Conservation (phyloP, 2,888 invertebrate genomes). For the Eustalomyia histrio region DNA sequence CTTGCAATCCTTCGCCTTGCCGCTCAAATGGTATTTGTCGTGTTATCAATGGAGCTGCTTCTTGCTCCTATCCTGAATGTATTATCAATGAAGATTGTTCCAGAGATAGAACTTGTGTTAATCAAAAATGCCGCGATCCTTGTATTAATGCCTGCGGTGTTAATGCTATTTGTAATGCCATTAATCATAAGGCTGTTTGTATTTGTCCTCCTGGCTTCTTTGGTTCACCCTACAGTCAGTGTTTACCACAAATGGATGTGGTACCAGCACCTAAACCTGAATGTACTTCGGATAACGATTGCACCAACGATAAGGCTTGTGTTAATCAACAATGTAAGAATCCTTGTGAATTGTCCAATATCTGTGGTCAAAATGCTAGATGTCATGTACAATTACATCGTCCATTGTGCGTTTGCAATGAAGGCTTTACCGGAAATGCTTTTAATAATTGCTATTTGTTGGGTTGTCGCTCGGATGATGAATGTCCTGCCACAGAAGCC, state of each 20-base stretch:
- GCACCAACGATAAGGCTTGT: slow-evolving; percentile 91
- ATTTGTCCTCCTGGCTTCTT: slow-evolving; percentile 89
- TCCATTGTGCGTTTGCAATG: slow-evolving; percentile 89
- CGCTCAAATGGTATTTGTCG: slow-evolving; percentile 90
- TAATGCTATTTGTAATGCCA: slow-evolving; percentile 88
- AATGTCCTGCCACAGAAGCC: slow-evolving; percentile 89
- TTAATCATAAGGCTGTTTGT: slow-evolving; percentile 91
- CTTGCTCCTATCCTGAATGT: slow-evolving; percentile 92
- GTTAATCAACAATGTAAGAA: slow-evolving; percentile 86
- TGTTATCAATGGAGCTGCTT: slow-evolving; percentile 84
- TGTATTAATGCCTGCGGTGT: slow-evolving; percentile 90
- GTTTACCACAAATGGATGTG: slow-evolving; percentile 81
- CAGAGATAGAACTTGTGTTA: slow-evolving; percentile 88
- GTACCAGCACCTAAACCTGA: slow-evolving; percentile 84
- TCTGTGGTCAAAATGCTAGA: slow-evolving; percentile 89
- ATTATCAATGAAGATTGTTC: slow-evolving; percentile 93
- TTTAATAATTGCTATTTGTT: slow-evolving; percentile 88
- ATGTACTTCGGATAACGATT: slow-evolving; percentile 88
- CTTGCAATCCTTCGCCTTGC: slow-evolving; percentile 92
- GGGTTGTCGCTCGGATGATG: slow-evolving; percentile 91
- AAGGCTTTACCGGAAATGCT: slow-evolving; percentile 90
- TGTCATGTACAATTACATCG: slow-evolving; percentile 89
- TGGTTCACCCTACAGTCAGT: slow-evolving; percentile 89
- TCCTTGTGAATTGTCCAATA: slow-evolving; percentile 85
- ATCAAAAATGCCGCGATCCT: slow-evolving; percentile 91